Base-by-base conservation (phyloP, 1,140 invertebrate species). In the Gonioctena quinquepunctata region DNA sequence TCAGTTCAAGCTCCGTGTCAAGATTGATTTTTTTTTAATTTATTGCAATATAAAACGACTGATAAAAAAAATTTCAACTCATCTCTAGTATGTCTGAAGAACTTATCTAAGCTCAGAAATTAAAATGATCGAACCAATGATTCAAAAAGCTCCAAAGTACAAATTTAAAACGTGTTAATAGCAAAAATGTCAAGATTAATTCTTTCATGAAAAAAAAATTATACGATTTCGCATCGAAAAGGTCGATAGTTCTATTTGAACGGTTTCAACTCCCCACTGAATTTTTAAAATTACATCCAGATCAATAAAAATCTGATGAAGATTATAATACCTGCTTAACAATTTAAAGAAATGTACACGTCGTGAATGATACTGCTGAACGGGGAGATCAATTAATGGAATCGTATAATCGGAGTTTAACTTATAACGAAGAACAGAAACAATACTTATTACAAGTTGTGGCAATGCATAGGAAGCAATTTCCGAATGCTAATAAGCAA, bases 401-500 rank as follows among this genome's bases (percentile, higher is more conserved):
- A n/a, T n/a, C n/a, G n/a, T n/a, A n/a, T n/a, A n/a, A n/a, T n/a
- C n/a, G n/a, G n/a, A n/a, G n/a, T n/a, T n/a, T n/a, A n/a, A n/a
- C n/a, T n/a, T n/a, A n/a, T n/a, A n/a, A n/a, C n/a, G n/a, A n/a
- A n/a, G n/a, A n/a, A n/a, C n/a, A n/a, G n/a, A n/a, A n/a, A 54
- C 52, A 7, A 18, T 54, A 54, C 52, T 3, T 54, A 54, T 54
- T 54, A 2, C 52, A 54, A 54, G 1, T 54, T 54, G 52, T 54
- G n/a, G 52, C 52, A 54, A 54, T 54, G 52, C 1, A 54, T 54
- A 54, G 52, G n/a, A 54, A 54, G 1, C 52, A 54, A 54, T 54
- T 54, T 54, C 52, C 2, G 18, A 54, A 54, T 54, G 52, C 52
- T 54, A 54, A 54, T 54, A 4, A 54, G 3, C 18, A 54, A 54